Evolutionary conservation across 2,888 invertebrate genomes (phyloP).

Genomic region (Troides helena): DNA sequence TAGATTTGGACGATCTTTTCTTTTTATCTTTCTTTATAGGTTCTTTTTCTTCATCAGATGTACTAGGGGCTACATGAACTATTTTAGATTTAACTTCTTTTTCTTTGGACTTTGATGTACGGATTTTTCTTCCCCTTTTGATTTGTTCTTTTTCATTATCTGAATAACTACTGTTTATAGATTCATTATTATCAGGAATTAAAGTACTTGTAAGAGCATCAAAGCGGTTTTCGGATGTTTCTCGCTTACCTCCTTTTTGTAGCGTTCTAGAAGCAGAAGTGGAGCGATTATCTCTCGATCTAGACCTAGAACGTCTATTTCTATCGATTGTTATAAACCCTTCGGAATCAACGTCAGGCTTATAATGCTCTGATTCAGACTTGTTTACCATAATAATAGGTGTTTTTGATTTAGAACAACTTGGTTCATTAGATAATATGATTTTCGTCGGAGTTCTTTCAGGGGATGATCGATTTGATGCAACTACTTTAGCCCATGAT

Average conservation of each 20-base stretch:
- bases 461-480: slow-evolving; percentile 55
- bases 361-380: slow-evolving; percentile 47
- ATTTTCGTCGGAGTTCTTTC: slow-evolving; percentile 51
- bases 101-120: slow-evolving; percentile 65
- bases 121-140: slow-evolving; percentile 53
- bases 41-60: slow-evolving; percentile 54
- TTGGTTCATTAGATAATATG: slow-evolving; percentile 33
- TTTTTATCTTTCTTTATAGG: slow-evolving; percentile 60
- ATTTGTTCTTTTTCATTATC: slow-evolving; percentile 45
- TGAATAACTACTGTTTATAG: slow-evolving; percentile 37
- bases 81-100: slow-evolving; percentile 56
- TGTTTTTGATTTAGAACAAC: slow-evolving; percentile 39
- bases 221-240: slow-evolving; percentile 62
- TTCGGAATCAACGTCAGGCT: slow-evolving; percentile 60
- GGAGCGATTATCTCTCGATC: slow-evolving; percentile 71
- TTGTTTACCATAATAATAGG: slow-evolving; percentile 67
- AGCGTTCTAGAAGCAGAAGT: slow-evolving; percentile 47
- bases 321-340: slow-evolving; percentile 75
- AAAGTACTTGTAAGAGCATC: slow-evolving; percentile 54
- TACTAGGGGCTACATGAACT: slow-evolving; percentile 40
- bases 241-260: slow-evolving; percentile 45
- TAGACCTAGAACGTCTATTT: slow-evolving; percentile 75
- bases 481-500: slow-evolving; percentile 73
- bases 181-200: slow-evolving; percentile 47
- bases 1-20: slow-evolving; percentile 52